Evolutionary conservation across 2,888 invertebrate genomes (phyloP).

Genomic region (Axea sp.): DNA sequence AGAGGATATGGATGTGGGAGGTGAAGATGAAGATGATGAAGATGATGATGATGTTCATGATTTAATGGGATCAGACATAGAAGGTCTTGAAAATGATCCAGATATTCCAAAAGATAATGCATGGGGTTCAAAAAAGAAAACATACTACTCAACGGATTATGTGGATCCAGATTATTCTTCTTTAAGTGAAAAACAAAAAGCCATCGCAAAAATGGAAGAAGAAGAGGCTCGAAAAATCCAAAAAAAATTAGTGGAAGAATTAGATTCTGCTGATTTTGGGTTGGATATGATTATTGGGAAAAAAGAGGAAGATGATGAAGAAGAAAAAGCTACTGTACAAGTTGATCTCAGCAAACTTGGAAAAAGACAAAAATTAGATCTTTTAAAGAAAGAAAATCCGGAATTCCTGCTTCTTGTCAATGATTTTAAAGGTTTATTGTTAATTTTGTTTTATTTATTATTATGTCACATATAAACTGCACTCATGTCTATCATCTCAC

Average conservation of each 20-base stretch:
- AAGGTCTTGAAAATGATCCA: slow-evolving; percentile 84
- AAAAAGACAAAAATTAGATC: slow-evolving; percentile 86
- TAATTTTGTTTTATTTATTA: too few species aligned
- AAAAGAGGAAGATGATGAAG: slow-evolving; percentile 73
- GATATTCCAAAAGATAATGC: slow-evolving; percentile 90
- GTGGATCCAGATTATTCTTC: slow-evolving; percentile 91
- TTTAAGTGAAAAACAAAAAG: slow-evolving; percentile 83
- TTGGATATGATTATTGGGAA: slow-evolving; percentile 80
- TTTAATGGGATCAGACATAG: slow-evolving; percentile 84
- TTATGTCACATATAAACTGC: too few species aligned
- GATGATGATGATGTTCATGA: slow-evolving; percentile 81
- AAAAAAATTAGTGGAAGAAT: slow-evolving; percentile 86
- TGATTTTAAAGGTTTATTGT: slow-evolving; percentile 90
- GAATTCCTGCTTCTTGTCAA: slow-evolving; percentile 89
- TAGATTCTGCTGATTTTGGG: slow-evolving; percentile 89
- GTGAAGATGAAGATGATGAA: slow-evolving; percentile 81
- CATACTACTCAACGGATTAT: slow-evolving; percentile 93
- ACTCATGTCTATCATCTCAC: too few species aligned
- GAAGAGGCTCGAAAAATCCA: slow-evolving; percentile 91
- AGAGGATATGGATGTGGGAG: slow-evolving; percentile 15
- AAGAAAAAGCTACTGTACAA: slow-evolving; percentile 83
- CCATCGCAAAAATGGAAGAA: slow-evolving; percentile 90
- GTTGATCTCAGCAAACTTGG: slow-evolving; percentile 88
- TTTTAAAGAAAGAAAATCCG: slow-evolving; percentile 92
- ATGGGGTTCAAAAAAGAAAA: slow-evolving; percentile 91